Evolutionary conservation across 2,113 vertebrate species (phyloP).

Genomic region (Cnemophilus loriae): DNA sequence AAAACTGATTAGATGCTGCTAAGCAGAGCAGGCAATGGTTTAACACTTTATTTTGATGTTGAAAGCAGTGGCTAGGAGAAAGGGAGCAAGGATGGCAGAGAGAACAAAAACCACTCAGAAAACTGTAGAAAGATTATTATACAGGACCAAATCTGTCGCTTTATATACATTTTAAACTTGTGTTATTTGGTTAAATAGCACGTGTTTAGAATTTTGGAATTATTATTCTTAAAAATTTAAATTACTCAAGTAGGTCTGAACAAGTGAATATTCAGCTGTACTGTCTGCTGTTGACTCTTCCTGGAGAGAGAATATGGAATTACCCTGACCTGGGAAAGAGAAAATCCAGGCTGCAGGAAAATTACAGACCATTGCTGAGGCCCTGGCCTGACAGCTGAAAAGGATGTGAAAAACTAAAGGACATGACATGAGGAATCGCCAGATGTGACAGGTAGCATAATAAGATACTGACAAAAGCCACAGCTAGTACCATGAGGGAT

Average conservation of each 20-base stretch:
- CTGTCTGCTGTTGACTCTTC: neutral
- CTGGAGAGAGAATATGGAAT: neutral
- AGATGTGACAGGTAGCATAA: neutral
- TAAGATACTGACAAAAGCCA: neutral
- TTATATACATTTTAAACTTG: neutral
- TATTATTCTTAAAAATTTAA: neutral
- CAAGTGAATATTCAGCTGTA: neutral
- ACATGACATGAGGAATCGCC: neutral
- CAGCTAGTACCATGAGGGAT: neutral
- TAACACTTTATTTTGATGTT: neutral
- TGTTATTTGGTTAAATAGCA: neutral
- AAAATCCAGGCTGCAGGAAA: neutral
- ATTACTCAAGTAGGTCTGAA: neutral
- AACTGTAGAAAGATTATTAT: neutral
- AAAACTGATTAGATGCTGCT: slow-evolving; percentile 2
- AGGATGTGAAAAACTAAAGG: neutral
- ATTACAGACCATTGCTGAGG: neutral
- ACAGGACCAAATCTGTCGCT: neutral
- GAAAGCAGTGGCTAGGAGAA: neutral
- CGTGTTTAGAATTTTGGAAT: neutral
- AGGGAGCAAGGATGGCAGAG: neutral
- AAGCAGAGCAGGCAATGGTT: neutral
- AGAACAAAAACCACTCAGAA: neutral
- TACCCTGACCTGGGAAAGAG: neutral
- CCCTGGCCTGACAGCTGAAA: neutral